Evolutionary conservation across 2,888 invertebrate species (phyloP), one percentile per base, ranked within the genome.

Genomic region (Drosophila paucipuncta): DNA sequence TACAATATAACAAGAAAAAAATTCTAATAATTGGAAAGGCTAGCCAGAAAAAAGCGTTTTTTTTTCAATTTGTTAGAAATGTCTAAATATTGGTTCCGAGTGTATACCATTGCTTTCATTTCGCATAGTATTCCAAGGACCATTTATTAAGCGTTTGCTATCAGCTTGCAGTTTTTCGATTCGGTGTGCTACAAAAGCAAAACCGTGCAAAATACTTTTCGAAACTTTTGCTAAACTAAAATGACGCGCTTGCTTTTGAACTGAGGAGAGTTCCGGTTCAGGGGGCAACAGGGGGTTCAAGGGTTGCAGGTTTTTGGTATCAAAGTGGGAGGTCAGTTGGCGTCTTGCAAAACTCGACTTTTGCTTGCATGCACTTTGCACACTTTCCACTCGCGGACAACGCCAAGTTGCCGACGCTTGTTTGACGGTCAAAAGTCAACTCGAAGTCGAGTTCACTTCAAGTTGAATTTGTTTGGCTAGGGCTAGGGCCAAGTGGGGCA

Each of bases 391-490:
- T 60, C 75, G 63, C 70, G 64, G 71, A 64, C 68, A 75, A 70
- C 63, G 82, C 77, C 72, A 72, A 78, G 78, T 78, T 78, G 57
- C 57, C 28, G n/a, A 22, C 83, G 86, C 64, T 82, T 83, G 82
- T 89, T 87, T 87, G 87, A 91, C 87, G 87, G 87, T 88, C 87
- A 91, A 91, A 88, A 88, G 87, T 88, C 87, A 91, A 88, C 87
- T 88, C 85, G 90, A 88, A 88, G 87, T 88, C 85, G 87, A 88
- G 87, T 88, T 88, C 87, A 91, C 90, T 89, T 89, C 75, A 87
- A 88, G 76, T 88, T 87, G 91, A 88, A 88, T 91, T 88, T 88
- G 91, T 85, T 91, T 90, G 90, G 89, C 78, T 63, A 25, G 16
- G 9, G 70, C 55, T 57, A 39, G 72, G 87, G 87, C 82, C 82